These are phyloP conservation scores for Taxidea taxus DNA, from an alignment of 2,113 vertebrate genomes.

Conservation along the genomic window DNA sequence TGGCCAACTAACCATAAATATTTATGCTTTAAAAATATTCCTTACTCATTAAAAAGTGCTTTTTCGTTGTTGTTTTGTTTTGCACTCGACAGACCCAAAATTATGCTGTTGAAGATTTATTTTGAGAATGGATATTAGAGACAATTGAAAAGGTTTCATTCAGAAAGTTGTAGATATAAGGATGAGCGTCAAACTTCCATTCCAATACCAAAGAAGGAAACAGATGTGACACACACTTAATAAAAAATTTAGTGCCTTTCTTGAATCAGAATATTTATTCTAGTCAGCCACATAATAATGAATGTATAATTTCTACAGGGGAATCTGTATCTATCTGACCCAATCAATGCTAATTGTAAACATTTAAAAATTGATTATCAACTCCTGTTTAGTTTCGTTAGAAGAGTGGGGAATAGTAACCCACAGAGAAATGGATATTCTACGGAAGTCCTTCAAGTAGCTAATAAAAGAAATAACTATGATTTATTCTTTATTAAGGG, in stretches of 20 bases:
- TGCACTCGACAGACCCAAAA: neutral
- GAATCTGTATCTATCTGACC: neutral
- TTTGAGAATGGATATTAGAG: neutral
- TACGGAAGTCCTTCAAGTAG: neutral
- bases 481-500: neutral
- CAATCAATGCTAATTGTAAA: neutral
- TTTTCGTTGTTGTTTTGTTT: neutral
- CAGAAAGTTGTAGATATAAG: neutral
- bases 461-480: neutral
- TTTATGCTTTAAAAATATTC: neutral
- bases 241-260: neutral
- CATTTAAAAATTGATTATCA: neutral
- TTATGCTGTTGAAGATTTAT: neutral
- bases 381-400: neutral
- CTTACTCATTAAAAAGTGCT: neutral
- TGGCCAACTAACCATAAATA: neutral
- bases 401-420: neutral
- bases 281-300: neutral
- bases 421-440: constrained; percentile 22
- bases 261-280: constrained; percentile 31
- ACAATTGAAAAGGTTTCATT: neutral
- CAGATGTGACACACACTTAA: constrained; percentile 10
- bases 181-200: constrained; percentile 7
- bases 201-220: neutral
- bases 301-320: neutral